These are phyloP conservation scores for Ahaetulla prasina DNA, from an alignment of 2,113 vertebrate species.

Conservation along the genomic window DNA sequence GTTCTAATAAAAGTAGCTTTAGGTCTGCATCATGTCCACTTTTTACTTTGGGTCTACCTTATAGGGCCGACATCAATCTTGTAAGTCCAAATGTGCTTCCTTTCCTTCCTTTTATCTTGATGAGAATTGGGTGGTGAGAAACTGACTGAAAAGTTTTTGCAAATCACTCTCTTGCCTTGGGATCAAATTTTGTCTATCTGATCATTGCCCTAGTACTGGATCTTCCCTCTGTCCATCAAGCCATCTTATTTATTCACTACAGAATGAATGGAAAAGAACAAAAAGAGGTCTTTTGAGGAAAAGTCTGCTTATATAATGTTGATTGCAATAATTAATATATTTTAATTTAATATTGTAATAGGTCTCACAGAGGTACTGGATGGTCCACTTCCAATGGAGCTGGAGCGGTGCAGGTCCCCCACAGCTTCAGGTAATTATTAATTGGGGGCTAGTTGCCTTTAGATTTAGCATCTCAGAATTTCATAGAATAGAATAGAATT, in stretches of 20 bases:
- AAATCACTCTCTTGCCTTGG: neutral
- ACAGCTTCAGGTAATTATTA: slow-evolving; percentile 87
- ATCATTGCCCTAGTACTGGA: neutral
- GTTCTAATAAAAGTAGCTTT: neutral
- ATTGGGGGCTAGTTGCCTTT: neutral
- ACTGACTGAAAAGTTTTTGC: neutral
- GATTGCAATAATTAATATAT: neutral
- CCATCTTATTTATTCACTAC: neutral
- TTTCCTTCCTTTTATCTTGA: neutral
- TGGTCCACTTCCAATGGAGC: slow-evolving; percentile 88
- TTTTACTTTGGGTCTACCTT: neutral
- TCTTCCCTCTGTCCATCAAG: neutral
- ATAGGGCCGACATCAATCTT: neutral
- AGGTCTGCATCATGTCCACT: neutral
- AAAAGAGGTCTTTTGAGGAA: neutral
- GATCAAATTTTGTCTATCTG: neutral
- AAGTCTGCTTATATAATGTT: neutral
- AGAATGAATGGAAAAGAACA: neutral
- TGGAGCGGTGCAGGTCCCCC: slow-evolving; percentile 95
- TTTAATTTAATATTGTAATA: slow-evolving; percentile 63
- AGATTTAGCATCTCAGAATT: neutral
- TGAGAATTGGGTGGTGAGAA: neutral
- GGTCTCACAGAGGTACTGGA: slow-evolving; percentile 95
- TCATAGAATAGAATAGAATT: no score
- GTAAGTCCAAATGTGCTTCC: neutral